phyloP scores from a whole-genome alignment of 2,888 invertebrate genomes.

The Epinotia nisella region DNA sequence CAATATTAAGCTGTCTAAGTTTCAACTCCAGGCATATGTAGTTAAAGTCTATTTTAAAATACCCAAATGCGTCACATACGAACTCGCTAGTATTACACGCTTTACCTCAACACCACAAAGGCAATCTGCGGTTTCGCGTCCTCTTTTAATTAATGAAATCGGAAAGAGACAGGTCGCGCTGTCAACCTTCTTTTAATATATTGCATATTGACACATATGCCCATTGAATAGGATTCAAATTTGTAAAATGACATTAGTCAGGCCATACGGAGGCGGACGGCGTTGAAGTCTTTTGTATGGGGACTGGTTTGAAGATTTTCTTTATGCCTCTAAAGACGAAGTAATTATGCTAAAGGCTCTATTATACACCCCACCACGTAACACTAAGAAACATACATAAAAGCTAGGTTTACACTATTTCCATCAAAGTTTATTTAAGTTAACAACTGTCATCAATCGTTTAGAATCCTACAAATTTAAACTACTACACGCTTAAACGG shows the following conservation, averaged over 20 bases:
- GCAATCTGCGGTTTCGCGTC: constrained; percentile 19
- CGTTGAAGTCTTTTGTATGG: constrained; percentile 54
- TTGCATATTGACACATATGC: neutral
- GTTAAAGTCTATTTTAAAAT: neutral
- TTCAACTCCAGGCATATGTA: neutral
- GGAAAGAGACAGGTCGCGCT: constrained; percentile 25
- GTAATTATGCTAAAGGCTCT: constrained; percentile 10
- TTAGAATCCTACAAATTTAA: too few species aligned
- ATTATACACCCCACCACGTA: neutral
- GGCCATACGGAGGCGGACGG: constrained; percentile 23
- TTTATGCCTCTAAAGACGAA: neutral
- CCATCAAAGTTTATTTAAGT: too few species aligned
- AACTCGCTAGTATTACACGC: neutral
- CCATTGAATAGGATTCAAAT: neutral
- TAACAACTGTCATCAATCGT: too few species aligned
- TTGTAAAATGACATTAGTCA: neutral
- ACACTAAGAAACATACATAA: neutral
- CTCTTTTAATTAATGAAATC: constrained; percentile 31
- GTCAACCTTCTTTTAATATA: neutral
- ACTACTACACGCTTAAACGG: too few species aligned
- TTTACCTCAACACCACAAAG: constrained; percentile 21
- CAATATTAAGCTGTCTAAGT: neutral
- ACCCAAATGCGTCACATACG: neutral
- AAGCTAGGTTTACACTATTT: too few species aligned
- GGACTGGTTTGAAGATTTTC: constrained; percentile 30